A percentile compares a stretch with the other conserved stretches of the same genome.
These are phyloP conservation scores for Lordiphosa clarofinis DNA, from an alignment of 1,140 invertebrate genomes.

Conservation along the genomic window DNA sequence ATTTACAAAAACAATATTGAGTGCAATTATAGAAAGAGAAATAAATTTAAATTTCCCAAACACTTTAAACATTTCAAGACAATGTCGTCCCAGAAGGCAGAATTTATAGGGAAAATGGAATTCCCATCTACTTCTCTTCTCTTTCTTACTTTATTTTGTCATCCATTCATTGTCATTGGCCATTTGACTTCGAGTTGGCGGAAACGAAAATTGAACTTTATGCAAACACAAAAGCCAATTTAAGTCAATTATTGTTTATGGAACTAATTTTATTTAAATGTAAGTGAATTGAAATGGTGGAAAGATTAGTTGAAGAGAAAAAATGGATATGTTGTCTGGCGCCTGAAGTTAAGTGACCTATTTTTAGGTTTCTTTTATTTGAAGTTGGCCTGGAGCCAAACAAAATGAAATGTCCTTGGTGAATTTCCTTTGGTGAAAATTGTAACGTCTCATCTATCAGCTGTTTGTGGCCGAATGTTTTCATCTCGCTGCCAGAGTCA, in stretches of 20 bases:
- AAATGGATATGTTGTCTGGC: constrained; percentile 15
- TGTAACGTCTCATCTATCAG: constrained; percentile 45
- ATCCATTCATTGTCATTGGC: constrained; percentile 34
- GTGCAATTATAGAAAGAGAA: no score
- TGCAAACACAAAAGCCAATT: no score
- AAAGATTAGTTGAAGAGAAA: neutral
- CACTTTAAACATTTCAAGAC: neutral
- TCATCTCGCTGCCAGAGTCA: constrained; percentile 20
- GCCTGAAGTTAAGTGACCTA: constrained; percentile 31
- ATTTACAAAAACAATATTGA: no score
- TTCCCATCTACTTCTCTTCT: no score
- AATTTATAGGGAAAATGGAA: no score
- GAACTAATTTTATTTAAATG: constrained; percentile 70
- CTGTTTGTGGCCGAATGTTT: constrained; percentile 16
- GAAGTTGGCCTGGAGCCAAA: constrained; percentile 19
- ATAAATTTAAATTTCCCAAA: neutral
- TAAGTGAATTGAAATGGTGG: constrained; percentile 33
- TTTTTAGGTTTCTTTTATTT: constrained; percentile 27
- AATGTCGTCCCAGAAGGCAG: neutral
- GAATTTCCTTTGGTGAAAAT: constrained; percentile 45
- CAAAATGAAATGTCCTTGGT: constrained; percentile 44
- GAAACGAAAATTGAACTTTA: constrained; percentile 68
- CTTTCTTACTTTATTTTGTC: no score
- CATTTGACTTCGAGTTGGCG: constrained; percentile 36
- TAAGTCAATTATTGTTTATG: constrained; percentile 70